These are phyloP conservation scores for Dasypolia templi DNA, from an alignment of 2,888 invertebrate species.

Conservation along the genomic window DNA sequence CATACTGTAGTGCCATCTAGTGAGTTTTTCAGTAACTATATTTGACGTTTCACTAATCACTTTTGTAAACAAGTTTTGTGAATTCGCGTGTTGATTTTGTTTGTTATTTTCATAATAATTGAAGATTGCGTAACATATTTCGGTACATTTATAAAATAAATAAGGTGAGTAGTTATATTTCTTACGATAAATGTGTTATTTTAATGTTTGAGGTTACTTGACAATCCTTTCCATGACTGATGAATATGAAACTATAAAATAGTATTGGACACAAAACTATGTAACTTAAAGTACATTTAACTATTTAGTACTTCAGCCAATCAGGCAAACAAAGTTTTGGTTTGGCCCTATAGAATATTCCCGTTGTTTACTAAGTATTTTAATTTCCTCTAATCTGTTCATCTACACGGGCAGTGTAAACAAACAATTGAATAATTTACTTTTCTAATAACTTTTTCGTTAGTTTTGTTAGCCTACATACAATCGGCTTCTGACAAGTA, in stretches of 20 bases:
- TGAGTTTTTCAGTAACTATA: constrained; percentile 76
- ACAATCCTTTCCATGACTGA: not conserved
- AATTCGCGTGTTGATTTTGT: constrained; percentile 48
- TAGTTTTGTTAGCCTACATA: not conserved
- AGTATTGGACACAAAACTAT: not conserved
- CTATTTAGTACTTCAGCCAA: constrained; percentile 19
- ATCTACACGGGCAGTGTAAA: not conserved
- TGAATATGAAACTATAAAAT: constrained; percentile 20
- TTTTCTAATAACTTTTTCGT: no score
- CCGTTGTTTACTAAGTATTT: not conserved
- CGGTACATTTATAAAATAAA: not conserved
- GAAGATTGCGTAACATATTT: constrained; percentile 43
- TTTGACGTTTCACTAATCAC: constrained; percentile 78
- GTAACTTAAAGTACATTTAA: no score
- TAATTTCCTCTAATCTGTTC: not conserved
- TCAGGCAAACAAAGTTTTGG: not conserved
- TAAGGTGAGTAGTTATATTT: constrained; percentile 43
- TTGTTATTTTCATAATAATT: constrained; percentile 48
- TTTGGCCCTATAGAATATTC: not conserved
- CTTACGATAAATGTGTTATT: not conserved
- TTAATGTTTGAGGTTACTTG: constrained; percentile 51
- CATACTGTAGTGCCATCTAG: constrained; percentile 82
- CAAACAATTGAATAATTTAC: not conserved
- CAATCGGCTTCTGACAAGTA: not conserved
- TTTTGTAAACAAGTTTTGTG: constrained; percentile 75